Evolutionary conservation across 2,113 vertebrate species (phyloP), one percentile per base, ranked within the genome.

Genomic region (Xiphophorus couchianus): DNA sequence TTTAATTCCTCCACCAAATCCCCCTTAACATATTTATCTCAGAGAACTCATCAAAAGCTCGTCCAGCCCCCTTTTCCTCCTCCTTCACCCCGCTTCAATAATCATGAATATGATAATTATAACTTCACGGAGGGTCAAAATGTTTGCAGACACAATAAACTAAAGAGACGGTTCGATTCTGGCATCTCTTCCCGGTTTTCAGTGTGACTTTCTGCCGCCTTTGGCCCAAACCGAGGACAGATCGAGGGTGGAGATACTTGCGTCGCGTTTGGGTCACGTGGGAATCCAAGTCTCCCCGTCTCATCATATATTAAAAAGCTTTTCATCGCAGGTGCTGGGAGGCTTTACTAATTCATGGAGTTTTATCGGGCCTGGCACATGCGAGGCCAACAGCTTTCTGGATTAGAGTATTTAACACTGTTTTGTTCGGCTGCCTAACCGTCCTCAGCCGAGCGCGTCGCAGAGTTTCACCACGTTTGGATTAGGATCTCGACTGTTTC

Each of bases 301-400:
- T 89, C 91, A 91, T 89, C 81, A 88, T 83, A 90, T 87, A 90
- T 92, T 90, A 77, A 89, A 88, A 84, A 82, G 86, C 88, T 90
- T 90, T 86, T 88, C 76, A 74, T 88, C 80, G 61, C 89, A 90
- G 88, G 84, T 92, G 91, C 84, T 83, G 61, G 69, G 80, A 61
- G 76, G 88, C 82, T 84, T 89, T 78, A 84, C 86, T 92, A 88
- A 91, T 92, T 89, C 84, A 88, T 89, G 77, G 81, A 78, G 85
- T 83, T 86, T 83, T 86, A 78, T 82, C 84, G 65, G 70, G 80
- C 81, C 51, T 74, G 87, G 90, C 88, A 71, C 80, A 48, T 69
- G 87, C 19, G 75, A 83, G 71, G 69, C 4, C 74, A 76, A 69
- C 86, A 82, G 83, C 86, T 90, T 86, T 83, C 82, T 84, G 90